A percentile compares a stretch with the other conserved stretches of the same genome.
Conservation (phyloP, 1,140 invertebrate species). For the Ctenoplectra terminalis region DNA sequence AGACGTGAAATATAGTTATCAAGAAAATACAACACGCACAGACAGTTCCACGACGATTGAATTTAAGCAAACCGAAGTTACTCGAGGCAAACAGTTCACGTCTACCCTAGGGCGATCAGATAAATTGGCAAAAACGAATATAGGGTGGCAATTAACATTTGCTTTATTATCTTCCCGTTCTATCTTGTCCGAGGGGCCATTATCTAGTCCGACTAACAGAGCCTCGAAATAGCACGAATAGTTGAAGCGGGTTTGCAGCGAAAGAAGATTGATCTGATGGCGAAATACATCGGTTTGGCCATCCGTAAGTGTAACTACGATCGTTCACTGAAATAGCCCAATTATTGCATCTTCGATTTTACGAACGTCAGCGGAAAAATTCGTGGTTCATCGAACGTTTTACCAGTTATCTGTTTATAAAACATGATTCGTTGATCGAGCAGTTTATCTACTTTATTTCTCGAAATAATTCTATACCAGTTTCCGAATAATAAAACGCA, state of each 20-base stretch:
- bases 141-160: slow-evolving; percentile 60
- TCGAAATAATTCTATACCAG: neutral
- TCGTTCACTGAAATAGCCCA: slow-evolving; percentile 5
- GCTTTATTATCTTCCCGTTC: slow-evolving; percentile 56
- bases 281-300: slow-evolving; percentile 51
- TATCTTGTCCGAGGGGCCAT: slow-evolving; percentile 39
- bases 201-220: slow-evolving; percentile 9
- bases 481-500: neutral
- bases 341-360: slow-evolving; percentile 11
- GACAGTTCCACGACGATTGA: neutral
- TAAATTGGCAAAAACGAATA: slow-evolving; percentile 50
- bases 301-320: slow-evolving; percentile 69
- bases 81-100: neutral
- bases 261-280: slow-evolving; percentile 67
- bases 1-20: too few species aligned
- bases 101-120: neutral
- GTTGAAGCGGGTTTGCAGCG: neutral
- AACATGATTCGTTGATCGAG: neutral
- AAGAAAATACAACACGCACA: too few species aligned
- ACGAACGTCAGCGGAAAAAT: neutral
- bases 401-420: neutral
- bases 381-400: neutral
- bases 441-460: neutral
- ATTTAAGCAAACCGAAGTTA: neutral
- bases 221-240: slow-evolving; percentile 29